Evolutionary conservation across 2,888 invertebrate genomes (phyloP), one percentile per base, ranked within the genome.

Genomic region (Melanchra persicariae): DNA sequence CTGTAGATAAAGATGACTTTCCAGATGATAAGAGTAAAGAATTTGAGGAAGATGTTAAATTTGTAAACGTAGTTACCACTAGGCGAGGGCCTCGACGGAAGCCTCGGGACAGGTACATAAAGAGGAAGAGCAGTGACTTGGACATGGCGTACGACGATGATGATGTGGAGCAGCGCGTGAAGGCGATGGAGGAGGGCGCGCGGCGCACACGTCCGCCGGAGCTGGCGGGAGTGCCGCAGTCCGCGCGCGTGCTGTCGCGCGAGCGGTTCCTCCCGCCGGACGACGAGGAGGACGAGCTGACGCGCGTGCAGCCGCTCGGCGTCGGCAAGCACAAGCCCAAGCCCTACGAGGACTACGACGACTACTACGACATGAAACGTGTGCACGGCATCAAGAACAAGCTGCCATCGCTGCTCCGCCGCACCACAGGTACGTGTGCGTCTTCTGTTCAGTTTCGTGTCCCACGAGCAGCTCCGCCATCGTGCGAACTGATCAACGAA

Each of bases 351-450:
- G 90, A 92, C 47, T 93, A 94, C 76, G 87, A 88, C 6, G 91
- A 93, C 47, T 95, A 93, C 82, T 92, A 92, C 67, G 94, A 93
- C 69, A 92, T 93, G 92, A 92, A 90, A 77, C 89, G 93, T 55
- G 88, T 92, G 7, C 86, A 90, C 52, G 89, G 81, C 47, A 89
- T 93, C n/a, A 93, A 92, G 80, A 89, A 87, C 40, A 92, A 91
- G 80, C 76, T 93, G 45, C 92, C 93, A 0, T 78, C 75, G 30
- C 76, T 91, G 6, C 77, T 89, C 22, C 90, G 89, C 30, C 89
- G 89, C 30, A 89, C 91, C 10, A 88, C 90, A 87, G 92, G 94
- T 94, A 87, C 86, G 86, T 74, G 17, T 7, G 12, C 9, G 9
- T 1, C 43, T 19, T 17, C 15, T 7, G 0, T 37, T 12, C 34